phyloP scores from a whole-genome alignment of 1,140 invertebrate species.

The Atta texana region DNA sequence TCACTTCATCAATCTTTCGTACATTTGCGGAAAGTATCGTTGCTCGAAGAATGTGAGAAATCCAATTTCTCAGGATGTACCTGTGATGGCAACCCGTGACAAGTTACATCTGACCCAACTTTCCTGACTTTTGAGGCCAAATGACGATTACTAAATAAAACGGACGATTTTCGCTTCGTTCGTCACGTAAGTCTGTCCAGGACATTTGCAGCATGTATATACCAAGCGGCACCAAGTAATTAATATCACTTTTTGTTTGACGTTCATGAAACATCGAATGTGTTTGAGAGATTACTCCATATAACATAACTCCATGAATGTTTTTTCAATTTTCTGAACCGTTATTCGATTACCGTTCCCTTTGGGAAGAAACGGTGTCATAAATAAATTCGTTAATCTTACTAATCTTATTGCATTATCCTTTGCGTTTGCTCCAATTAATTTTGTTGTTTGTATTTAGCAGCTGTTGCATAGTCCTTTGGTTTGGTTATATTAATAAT shows the following conservation, averaged over 20 bases:
- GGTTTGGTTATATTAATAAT: not conserved
- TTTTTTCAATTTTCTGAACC: slow-evolving; percentile 43
- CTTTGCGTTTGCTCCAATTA: not conserved
- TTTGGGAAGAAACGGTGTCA: slow-evolving; percentile 19
- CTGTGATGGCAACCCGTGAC: slow-evolving; percentile 80
- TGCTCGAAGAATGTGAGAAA: slow-evolving; percentile 53
- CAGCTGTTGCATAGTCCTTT: not conserved
- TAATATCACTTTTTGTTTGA: not conserved
- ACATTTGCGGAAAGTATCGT: slow-evolving; percentile 41
- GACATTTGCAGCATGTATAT: not conserved
- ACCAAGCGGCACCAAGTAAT: not conserved
- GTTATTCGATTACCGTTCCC: slow-evolving; percentile 31
- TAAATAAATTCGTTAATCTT: slow-evolving; percentile 12
- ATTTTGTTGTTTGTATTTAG: not conserved
- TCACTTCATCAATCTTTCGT: not conserved
- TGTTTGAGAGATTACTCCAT: not conserved
- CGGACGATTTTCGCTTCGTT: slow-evolving; percentile 69
- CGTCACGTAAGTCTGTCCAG: slow-evolving; percentile 72
- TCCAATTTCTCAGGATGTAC: slow-evolving; percentile 17
- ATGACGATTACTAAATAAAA: slow-evolving; percentile 81
- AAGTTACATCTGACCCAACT: slow-evolving; percentile 81
- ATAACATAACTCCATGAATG: not conserved
- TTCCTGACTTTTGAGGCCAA: slow-evolving; percentile 83
- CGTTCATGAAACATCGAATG: not conserved
- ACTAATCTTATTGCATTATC: not conserved